Evolutionary conservation across 2,888 invertebrate species (phyloP), one percentile per base, ranked within the genome.

Genomic region (Nyleta sp.): DNA sequence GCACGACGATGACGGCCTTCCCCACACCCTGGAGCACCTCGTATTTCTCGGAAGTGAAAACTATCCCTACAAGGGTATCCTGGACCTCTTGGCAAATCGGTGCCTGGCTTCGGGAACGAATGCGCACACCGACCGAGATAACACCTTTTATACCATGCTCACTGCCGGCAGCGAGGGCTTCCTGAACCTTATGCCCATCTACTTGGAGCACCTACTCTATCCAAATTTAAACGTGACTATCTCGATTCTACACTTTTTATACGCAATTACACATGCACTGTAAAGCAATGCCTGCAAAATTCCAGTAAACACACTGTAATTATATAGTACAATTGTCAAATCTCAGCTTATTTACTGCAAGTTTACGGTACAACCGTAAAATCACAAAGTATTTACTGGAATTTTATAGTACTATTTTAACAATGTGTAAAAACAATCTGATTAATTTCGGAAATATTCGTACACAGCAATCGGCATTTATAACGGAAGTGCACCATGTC

Each of bases 101-200:
- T 97, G 97, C 87, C 92, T 97, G 86, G 97, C 97, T 1, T 96
- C 96, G 40, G 98, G 98, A 0, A 98, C 98, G 2, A 98, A 98
- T 91, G 98, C 97, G 0, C 95, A 95, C 95, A 98, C 98, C 0
- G 95, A 94, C 86, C 93, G 93, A 0, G 97, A 98, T 90, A 96
- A 97, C 88, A 98, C 98, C 0, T 96, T 95, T 84, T 98, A 98
- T 89, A 97, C 97, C 0, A 94, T 98, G 91, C 94, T 95, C 77
- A 98, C 97, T 28, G 97, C 97, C 2, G 96, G 96, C 17, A 94
- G 95, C 84, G 95, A 95, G 86, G 98, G 98, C 15, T 97, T 98
- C 92, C 91, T 97, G 46, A 95, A 95, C 2, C 91, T 98, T n/a
- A 91, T 98, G 89, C 98, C 98, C 0, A 95, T 98, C 84, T 98